Evolutionary conservation across 2,113 vertebrate species (phyloP), one percentile per base, ranked within the genome.

Genomic region (Spea bombifrons): DNA sequence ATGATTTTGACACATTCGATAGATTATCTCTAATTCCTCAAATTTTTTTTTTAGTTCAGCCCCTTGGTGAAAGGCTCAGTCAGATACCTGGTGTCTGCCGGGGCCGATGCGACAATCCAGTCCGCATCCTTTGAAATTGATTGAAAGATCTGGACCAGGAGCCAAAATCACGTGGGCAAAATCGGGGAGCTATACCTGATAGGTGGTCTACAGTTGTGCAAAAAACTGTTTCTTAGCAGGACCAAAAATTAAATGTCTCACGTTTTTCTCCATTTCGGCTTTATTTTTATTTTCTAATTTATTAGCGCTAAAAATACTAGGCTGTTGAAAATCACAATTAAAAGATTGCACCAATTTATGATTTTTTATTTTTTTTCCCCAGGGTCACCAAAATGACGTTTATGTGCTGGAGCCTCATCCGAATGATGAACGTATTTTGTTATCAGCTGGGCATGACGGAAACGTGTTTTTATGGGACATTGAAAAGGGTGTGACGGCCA

Each of bases 321-420:
- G n/a, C n/a, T n/a, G n/a, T n/a, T n/a, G n/a, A n/a, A n/a, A n/a
- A n/a, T n/a, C n/a, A n/a, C n/a, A n/a, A n/a, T n/a, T n/a, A n/a
- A n/a, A n/a, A n/a, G n/a, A n/a, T n/a, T n/a, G n/a, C n/a, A n/a
- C n/a, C n/a, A n/a, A n/a, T n/a, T n/a, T n/a, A n/a, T n/a, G n/a
- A n/a, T n/a, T n/a, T n/a, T n/a, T n/a, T n/a, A n/a, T n/a, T n/a
- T n/a, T n/a, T n/a, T 17, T 2, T 67, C 81, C 85, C 53, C 88
- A 99, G 97, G 97, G 97, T 78, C 97, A 99, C 17, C 92, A 95
- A 43, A 96, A 97, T 78, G 97, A 99, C 86, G 96, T 98, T 46
- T 99, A 97, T 91, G 97, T 99, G 84, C 88, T 99, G 88, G 97
- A 99, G 86, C 94, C 96, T 0, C 97, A 99, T 86, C 97, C 97